Percentiles rank a stretch among this genome's conserved stretches.
phyloP scores from a whole-genome alignment of 2,797 vertebrate species.

The Parauchenoglanis punctatus region DNA sequence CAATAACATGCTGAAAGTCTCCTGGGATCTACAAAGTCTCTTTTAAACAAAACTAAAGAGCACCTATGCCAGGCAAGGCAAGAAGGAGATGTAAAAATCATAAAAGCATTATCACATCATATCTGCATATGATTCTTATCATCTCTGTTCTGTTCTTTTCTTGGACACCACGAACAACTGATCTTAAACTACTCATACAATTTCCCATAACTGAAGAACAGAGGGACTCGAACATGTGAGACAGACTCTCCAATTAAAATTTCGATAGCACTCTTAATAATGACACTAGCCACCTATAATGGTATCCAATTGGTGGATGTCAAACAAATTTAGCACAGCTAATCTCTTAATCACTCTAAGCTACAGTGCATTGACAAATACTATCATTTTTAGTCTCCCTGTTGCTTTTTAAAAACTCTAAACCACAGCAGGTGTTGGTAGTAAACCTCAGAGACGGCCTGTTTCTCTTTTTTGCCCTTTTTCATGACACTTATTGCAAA shows the following conservation, averaged over 20 bases:
- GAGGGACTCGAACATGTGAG: neutral
- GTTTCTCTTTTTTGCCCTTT: constrained; percentile 51
- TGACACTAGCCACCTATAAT: neutral
- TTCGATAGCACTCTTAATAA: neutral
- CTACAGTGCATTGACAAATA: constrained; percentile 23
- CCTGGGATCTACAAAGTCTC: constrained; percentile 13
- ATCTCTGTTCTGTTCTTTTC: neutral
- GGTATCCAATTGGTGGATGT: neutral
- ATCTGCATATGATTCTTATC: neutral
- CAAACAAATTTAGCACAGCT: neutral
- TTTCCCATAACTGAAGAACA: neutral
- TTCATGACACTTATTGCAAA: constrained; percentile 50
- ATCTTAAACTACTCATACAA: neutral
- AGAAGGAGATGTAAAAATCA: neutral
- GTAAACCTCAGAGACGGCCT: constrained; percentile 48
- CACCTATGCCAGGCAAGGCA: too few relatives aligned
- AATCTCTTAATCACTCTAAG: constrained; percentile 22
- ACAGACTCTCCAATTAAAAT: neutral
- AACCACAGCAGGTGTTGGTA: constrained; percentile 61
- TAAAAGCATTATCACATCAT: neutral
- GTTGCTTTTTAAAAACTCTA: constrained; percentile 47
- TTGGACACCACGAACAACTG: neutral
- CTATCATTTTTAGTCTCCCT: constrained; percentile 47
- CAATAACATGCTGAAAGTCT: neutral
- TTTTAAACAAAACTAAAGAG: constrained; percentile 7